A percentile compares a stretch with the other conserved stretches of the same genome.
Conservation (phyloP, 1,140 invertebrate species). For the Drusus annulatus region DNA sequence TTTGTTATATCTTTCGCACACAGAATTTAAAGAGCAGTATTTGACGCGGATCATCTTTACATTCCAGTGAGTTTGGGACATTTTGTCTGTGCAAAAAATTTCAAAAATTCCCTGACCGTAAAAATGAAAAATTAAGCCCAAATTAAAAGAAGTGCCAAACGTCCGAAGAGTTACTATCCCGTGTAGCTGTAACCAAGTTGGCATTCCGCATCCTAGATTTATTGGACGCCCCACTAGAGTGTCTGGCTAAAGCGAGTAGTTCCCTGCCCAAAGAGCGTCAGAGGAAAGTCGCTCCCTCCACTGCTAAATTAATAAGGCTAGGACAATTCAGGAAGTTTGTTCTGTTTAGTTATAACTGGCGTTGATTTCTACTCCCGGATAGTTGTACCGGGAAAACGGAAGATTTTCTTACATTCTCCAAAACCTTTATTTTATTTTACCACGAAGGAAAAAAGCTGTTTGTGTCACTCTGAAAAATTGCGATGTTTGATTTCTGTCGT, state of each 20-base stretch:
- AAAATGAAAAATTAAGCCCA: too few relatives aligned
- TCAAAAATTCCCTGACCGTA: too few relatives aligned
- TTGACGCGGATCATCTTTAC: neutral
- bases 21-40: neutral
- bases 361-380: neutral
- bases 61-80: too few relatives aligned
- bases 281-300: too few relatives aligned
- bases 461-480: too few relatives aligned
- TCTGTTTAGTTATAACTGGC: neutral
- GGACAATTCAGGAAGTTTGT: neutral
- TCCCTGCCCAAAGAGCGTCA: neutral
- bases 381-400: neutral
- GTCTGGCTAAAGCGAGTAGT: neutral
- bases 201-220: neutral
- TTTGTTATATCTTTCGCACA: too few relatives aligned
- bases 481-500: too few relatives aligned
- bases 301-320: neutral
- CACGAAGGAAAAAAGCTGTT: too few relatives aligned
- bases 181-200: neutral
- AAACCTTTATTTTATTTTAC: neutral
- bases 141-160: neutral
- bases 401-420: neutral
- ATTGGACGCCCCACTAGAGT: neutral
- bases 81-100: too few relatives aligned
- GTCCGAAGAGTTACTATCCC: neutral